These are phyloP conservation scores for Sebastes taczanowskii DNA, from an alignment of 2,797 vertebrate species.

Conservation along the genomic window DNA sequence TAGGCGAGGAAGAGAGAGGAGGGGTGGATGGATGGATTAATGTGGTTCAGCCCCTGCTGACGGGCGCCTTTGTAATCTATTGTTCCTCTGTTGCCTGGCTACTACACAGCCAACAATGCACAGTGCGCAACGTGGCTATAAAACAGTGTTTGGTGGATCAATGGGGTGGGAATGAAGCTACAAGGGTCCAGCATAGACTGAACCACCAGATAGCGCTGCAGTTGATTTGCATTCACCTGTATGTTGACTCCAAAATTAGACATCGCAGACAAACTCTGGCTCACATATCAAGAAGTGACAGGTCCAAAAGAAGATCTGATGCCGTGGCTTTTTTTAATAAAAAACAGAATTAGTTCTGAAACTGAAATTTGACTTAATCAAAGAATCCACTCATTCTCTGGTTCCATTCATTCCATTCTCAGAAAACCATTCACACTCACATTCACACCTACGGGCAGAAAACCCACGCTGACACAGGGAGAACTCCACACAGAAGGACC, in stretches of 20 bases:
- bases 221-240: background rate
- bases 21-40: slow-evolving; percentile 4
- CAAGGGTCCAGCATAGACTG: background rate
- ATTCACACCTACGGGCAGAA: too few species aligned
- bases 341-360: background rate
- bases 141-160: slow-evolving; percentile 3
- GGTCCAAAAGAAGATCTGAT: background rate
- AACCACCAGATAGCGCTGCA: background rate
- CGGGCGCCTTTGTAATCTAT: slow-evolving; percentile 13
- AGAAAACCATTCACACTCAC: too few species aligned
- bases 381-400: background rate
- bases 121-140: background rate
- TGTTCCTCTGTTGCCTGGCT: slow-evolving; percentile 36
- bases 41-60: background rate
- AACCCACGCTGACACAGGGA: too few species aligned
- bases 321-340: background rate
- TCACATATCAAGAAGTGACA: background rate
- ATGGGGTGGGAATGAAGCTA: background rate
- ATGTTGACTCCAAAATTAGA: background rate
- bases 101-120: slow-evolving; percentile 6
- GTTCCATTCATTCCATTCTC: background rate
- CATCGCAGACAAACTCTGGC: background rate
- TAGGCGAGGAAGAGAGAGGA: background rate
- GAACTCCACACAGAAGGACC: too few species aligned
- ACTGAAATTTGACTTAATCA: too few species aligned